A percentile compares a stretch with the other conserved stretches of the same genome.
Evolutionary conservation across 2,888 invertebrate species (phyloP).

Genomic region (Standfussiana lucernea): DNA sequence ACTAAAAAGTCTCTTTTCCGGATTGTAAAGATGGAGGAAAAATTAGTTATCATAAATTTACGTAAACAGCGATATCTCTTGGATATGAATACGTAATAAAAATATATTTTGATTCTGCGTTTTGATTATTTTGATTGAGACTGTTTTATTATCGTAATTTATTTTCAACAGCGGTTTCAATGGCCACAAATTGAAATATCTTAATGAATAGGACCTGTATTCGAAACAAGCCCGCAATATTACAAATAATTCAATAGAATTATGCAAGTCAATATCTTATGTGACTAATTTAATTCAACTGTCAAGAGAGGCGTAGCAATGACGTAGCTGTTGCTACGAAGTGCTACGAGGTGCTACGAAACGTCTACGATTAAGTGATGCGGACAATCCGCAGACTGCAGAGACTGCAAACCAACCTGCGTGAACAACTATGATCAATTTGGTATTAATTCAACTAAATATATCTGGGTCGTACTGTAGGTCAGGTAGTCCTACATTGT

Average conservation of each 20-base stretch:
- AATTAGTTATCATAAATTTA: conserved; percentile 77
- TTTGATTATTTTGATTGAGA: conserved; percentile 38
- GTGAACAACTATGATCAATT: conserved; percentile 20
- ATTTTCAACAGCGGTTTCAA: neutral
- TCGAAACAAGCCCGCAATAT: neutral
- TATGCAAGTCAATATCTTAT: neutral
- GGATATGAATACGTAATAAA: conserved; percentile 71
- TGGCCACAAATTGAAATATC: neutral
- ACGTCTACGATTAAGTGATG: conserved; percentile 14
- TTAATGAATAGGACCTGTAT: neutral
- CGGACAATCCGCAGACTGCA: neutral
- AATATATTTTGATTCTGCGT: conserved; percentile 42
- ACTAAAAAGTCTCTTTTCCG: conserved; percentile 55
- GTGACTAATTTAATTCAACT: neutral
- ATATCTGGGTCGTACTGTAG: neutral
- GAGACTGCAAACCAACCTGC: neutral
- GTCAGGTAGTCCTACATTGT: neutral
- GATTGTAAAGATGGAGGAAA: conserved; percentile 67
- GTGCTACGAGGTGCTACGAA: conserved; percentile 24
- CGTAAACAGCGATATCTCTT: conserved; percentile 68
- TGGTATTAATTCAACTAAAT: conserved; percentile 12
- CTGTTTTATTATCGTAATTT: neutral
- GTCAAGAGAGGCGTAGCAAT: neutral
- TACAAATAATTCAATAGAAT: neutral
- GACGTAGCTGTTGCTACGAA: conserved; percentile 8